phyloP scores from a whole-genome alignment of 2,797 vertebrate species.

The Lemur catta region DNA sequence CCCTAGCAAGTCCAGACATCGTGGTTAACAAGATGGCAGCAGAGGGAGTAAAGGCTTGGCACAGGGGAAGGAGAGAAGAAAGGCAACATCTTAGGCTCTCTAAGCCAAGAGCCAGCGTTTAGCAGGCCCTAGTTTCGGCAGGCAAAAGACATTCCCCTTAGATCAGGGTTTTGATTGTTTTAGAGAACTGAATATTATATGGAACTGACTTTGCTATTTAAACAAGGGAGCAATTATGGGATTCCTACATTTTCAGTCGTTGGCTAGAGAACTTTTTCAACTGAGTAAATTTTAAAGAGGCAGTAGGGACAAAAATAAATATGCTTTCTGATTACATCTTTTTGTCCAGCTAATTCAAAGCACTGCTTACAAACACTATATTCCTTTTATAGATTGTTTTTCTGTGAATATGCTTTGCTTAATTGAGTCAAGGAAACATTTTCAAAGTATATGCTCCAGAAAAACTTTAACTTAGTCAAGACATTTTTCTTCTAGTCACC shows the following conservation, averaged over 20 bases:
- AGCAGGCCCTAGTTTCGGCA: neutral
- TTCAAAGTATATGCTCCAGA: neutral
- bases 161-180: neutral
- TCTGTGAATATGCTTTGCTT: neutral
- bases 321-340: neutral
- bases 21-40: neutral
- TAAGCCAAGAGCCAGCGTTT: neutral
- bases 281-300: neutral
- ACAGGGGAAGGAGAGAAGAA: neutral
- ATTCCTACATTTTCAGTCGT: neutral
- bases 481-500: neutral
- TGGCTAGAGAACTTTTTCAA: neutral
- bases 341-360: neutral
- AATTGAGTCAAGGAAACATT: neutral
- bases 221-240: neutral
- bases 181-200: neutral
- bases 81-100: neutral
- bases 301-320: neutral
- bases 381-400: neutral
- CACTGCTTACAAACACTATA: neutral
- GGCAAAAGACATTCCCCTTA: neutral
- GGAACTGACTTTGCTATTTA: neutral
- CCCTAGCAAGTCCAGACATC: neutral
- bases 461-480: constrained; percentile 3
- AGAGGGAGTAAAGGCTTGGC: neutral